Evolutionary conservation across 2,797 vertebrate genomes (phyloP), one percentile per base, ranked within the genome.

Genomic region (Buphagus erythrorhynchus): DNA sequence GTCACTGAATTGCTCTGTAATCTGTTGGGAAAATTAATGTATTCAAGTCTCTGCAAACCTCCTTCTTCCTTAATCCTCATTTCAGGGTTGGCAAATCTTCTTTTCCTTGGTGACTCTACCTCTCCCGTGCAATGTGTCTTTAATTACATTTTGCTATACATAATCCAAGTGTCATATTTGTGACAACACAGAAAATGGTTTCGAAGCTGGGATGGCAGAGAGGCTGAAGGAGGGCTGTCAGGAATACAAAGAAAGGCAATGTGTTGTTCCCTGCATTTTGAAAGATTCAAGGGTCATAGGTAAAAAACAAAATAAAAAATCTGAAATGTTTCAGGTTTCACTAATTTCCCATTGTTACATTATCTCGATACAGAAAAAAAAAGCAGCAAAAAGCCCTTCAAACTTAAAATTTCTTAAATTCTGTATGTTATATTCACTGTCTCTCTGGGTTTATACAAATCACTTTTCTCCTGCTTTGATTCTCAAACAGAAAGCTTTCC

Each of bases 71-170:
- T 96, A 92, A 96, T 96, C 94, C 78, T 80, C 66, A 42, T 62
- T 94, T 92, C n/a, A 18, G 68, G 25, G 26, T 15, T 77, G 61
- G 75, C 29, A 97, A 88, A 96, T 96, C 95, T 93, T 81, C 88
- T 95, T 96, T 94, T 95, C 84, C 89, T 74, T 93, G 68, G 75
- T 89, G 78, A 74, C 18, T 91, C 24, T 91, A 88, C 91, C 69
- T 90, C 65, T 82, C 20, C 54, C 0, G 0, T 80, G 75, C 67
- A 96, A 68, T 12, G 35, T 79, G 33, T 68, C 77, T 90, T 93
- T 95, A 96, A 96, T 96, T 96, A 93, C 62, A 72, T 94, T 96
- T 91, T 92, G 62, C 81, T 72, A 5, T 68, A 72, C 66, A 52
- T 88, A 95, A 96, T 93, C 75, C 87, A 65, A 87, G 6, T 38